phyloP scores from a whole-genome alignment of 2,113 vertebrate genomes.

The Channa argus region DNA sequence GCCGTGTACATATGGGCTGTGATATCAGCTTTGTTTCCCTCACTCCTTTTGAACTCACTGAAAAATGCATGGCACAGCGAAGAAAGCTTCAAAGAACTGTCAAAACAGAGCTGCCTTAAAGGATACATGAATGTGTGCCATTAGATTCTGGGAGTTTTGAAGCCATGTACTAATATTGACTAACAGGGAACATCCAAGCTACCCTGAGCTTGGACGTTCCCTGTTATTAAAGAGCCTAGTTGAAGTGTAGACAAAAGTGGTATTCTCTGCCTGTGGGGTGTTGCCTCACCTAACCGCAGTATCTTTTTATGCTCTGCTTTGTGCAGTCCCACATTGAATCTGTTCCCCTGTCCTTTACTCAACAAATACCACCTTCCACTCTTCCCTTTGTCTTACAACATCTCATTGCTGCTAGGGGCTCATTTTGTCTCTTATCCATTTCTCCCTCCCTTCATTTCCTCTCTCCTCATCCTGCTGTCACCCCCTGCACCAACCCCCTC shows the following conservation, averaged over 20 bases:
- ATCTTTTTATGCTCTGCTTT: conserved; percentile 1
- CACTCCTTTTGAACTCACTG: conserved; percentile 63
- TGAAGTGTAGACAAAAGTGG: conserved; percentile 37
- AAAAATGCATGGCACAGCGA: conserved; percentile 56
- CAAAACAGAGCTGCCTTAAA: conserved; percentile 28
- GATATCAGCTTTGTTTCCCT: conserved; percentile 61
- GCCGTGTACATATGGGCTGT: conserved; percentile 30
- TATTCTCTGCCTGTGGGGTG: conserved; percentile 27
- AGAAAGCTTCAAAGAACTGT: conserved; percentile 62
- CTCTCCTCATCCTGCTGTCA: conserved; percentile 38
- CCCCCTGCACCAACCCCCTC: conserved; percentile 56
- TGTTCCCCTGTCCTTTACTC: conserved; percentile 25
- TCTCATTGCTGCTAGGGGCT: conserved; percentile 53
- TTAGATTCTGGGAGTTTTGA: conserved; percentile 48
- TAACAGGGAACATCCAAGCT: conserved; percentile 46
- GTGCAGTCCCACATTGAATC: conserved; percentile 1
- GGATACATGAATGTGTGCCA: conserved; percentile 29
- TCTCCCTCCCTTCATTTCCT: conserved; percentile 52
- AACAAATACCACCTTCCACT: conserved; percentile 26
- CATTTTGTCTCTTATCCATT: conserved; percentile 54
- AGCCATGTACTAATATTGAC: conserved; percentile 35
- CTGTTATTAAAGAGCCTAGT: conserved; percentile 26
- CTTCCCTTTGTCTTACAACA: background rate
- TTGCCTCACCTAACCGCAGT: conserved; percentile 14
- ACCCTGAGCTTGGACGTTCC: conserved; percentile 21